These are phyloP conservation scores for Gymnodraco acuticeps DNA, from an alignment of 2,797 vertebrate genomes.

Conservation along the genomic window DNA sequence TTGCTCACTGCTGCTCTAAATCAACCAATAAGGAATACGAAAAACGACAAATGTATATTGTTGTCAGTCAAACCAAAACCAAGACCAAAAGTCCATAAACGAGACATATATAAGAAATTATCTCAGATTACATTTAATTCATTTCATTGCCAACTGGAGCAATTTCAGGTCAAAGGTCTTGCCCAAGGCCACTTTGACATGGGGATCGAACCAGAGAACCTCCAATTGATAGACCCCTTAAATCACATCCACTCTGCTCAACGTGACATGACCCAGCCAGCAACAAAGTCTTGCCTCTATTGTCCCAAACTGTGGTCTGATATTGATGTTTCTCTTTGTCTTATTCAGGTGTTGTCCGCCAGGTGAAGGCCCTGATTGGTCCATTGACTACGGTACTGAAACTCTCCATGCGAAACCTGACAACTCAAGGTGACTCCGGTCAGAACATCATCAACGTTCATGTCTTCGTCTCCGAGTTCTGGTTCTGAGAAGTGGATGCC, in stretches of 20 bases:
- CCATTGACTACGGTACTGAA: slow-evolving; percentile 89
- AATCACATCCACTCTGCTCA: too few species aligned
- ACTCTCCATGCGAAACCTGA: slow-evolving; percentile 94
- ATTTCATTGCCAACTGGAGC: too few species aligned
- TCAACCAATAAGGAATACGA: not conserved
- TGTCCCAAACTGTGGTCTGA: not conserved
- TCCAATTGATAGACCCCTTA: too few species aligned
- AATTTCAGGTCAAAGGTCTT: too few species aligned
- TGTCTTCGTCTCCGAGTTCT: slow-evolving; percentile 95
- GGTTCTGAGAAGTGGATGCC: slow-evolving; percentile 87
- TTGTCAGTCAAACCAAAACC: not conserved
- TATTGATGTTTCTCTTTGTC: slow-evolving; percentile 34
- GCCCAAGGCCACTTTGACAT: too few species aligned
- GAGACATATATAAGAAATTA: too few species aligned
- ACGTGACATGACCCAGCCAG: too few species aligned
- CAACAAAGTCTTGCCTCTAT: not conserved
- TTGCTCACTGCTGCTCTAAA: not conserved
- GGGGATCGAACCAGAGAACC: too few species aligned
- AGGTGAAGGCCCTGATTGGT: slow-evolving; percentile 92
- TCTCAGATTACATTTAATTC: too few species aligned
- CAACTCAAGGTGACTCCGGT: slow-evolving; percentile 89
- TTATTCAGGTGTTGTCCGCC: slow-evolving; percentile 92
- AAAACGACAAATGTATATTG: not conserved
- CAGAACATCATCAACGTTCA: slow-evolving; percentile 94
- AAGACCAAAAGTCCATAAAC: too few species aligned